Evolutionary conservation across 1,140 invertebrate species (phyloP), one percentile per base, ranked within the genome.

Genomic region (Polypedilum pembai): DNA sequence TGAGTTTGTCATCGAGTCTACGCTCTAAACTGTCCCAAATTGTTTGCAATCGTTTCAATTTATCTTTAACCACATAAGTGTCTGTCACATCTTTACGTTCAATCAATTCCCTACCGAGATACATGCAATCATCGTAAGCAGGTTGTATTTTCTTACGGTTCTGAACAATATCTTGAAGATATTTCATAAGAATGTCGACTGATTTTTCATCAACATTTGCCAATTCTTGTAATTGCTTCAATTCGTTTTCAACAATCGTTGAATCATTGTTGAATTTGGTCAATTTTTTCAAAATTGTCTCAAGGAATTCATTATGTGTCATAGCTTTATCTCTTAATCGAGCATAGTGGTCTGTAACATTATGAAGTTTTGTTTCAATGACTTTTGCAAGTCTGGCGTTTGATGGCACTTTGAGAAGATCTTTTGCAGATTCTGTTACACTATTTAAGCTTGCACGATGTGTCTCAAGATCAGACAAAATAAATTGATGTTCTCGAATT

Each of bases 41-140:
- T 56, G 88, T 88, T 82, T 97, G 94, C 69, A 98, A 83, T 3
- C 90, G 88, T 83, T 94, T 95, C 77, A 95, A 89, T 76, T 90
- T 90, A 79, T 97, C 94, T 73, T 94, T 88, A 15, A 96, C 86
- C 3, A 87, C 86, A 20, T 88, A 88, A 0, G 92, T 92, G 78
- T 98, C 95, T 0, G 93, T 95, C 1, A 95, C 90, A 80, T 96
- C 94, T 75, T 94, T 93, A 83, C 95, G 93, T 7, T 88, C 84
- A n/a, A 96, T 87, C 10, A 98, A 85, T 75, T 89, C 88, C 80
- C 92, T 94, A 40, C 94, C 95, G 74, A 88, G 88, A 5, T 87
- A 85, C 24, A 96, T 86, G 73, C 94, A 88, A 76, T 92, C 89
- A 77, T 96, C 93, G 74, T 95, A 89, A 15, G 85, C 76, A 20